A percentile compares a stretch with the other conserved stretches of the same genome.
Conservation (phyloP, 2,113 vertebrate species). For the Chaetorhynchus papuensis region DNA sequence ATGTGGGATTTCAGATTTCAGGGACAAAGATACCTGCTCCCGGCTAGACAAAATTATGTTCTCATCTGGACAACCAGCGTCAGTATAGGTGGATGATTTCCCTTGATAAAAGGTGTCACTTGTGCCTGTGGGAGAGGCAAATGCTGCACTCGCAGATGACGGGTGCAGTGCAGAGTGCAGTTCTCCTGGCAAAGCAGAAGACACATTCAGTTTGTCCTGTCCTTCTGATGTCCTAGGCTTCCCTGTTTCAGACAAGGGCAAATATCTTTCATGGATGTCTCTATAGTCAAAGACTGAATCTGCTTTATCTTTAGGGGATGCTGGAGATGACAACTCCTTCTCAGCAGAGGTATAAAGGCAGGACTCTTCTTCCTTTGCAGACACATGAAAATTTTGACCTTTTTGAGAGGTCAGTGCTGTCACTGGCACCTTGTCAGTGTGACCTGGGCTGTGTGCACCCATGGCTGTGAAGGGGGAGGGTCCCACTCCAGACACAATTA, state of each 20-base stretch:
- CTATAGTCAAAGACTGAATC: slow-evolving; percentile 69
- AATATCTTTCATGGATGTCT: slow-evolving; percentile 17
- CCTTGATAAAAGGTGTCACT: neutral
- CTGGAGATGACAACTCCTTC: slow-evolving; percentile 76
- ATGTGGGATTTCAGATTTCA: slow-evolving; percentile 36
- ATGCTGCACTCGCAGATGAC: slow-evolving; percentile 17
- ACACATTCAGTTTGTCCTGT: slow-evolving; percentile 38
- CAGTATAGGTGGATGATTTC: neutral
- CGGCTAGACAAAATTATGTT: slow-evolving; percentile 69
- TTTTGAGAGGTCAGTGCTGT: slow-evolving; percentile 13
- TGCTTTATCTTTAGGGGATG: slow-evolving; percentile 61
- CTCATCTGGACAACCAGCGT: slow-evolving; percentile 53
- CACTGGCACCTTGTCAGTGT: slow-evolving; percentile 22
- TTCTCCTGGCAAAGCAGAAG: slow-evolving; percentile 46
- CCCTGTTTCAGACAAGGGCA: slow-evolving; percentile 1
- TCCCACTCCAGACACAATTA: slow-evolving; percentile 63
- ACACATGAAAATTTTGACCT: slow-evolving; percentile 51
- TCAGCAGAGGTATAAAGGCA: slow-evolving; percentile 68
- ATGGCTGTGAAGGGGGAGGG: slow-evolving; percentile 35
- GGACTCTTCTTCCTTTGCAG: slow-evolving; percentile 76
- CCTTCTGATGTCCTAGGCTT: slow-evolving; percentile 4
- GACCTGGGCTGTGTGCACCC: slow-evolving; percentile 29
- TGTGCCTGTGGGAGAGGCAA: slow-evolving; percentile 7
- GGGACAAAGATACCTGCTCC: slow-evolving; percentile 45
- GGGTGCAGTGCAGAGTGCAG: slow-evolving; percentile 24